Evolutionary conservation across 2,113 vertebrate genomes (phyloP).

Genomic region (Cynocephalus volans): DNA sequence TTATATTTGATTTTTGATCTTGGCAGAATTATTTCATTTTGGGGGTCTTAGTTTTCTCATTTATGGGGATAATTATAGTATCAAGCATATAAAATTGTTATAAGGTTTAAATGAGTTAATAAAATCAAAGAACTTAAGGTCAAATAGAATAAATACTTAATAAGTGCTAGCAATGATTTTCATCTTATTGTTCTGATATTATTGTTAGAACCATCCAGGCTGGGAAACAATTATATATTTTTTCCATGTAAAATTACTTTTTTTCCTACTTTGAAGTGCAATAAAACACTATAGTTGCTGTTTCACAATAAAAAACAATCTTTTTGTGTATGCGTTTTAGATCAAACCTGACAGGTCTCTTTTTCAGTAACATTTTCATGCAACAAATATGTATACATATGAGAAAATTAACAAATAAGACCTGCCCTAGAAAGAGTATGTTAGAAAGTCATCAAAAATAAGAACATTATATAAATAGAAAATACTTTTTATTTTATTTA

Average conservation of each 20-base stretch:
- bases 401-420: background rate
- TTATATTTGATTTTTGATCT: background rate
- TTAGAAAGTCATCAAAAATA: background rate
- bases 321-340: background rate
- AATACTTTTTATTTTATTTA: no score
- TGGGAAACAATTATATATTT: background rate
- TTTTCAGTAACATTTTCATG: background rate
- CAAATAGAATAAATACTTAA: background rate
- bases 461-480: background rate
- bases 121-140: constrained; percentile 17
- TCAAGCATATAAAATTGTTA: background rate
- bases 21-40: constrained; percentile 21
- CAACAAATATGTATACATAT: background rate
- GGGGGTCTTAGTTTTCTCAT: constrained; percentile 37
- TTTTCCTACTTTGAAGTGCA: background rate
- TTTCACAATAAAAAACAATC: background rate
- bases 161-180: background rate
- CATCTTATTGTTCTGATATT: background rate
- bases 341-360: background rate
- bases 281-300: background rate
- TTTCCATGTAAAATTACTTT: background rate
- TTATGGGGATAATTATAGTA: background rate
- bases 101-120: background rate
- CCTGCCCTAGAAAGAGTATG: background rate
- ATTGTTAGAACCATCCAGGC: background rate